Conservation (phyloP, 2,888 invertebrate genomes). For the Abrostola triplasia region DNA sequence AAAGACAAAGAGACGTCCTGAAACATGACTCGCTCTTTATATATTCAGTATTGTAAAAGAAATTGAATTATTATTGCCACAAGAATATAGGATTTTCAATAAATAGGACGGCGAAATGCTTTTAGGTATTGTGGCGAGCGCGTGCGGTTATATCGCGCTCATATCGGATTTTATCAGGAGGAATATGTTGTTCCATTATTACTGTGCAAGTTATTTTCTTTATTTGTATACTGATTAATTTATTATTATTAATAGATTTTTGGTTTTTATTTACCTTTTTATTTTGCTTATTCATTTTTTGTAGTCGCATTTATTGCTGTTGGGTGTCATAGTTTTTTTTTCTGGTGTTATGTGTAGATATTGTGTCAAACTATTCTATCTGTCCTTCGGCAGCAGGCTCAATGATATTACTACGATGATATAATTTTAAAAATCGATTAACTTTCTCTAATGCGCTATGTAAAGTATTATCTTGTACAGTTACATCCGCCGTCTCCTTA, state of each 20-base stretch:
- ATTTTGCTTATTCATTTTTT: too few species aligned
- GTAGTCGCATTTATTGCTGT: too few species aligned
- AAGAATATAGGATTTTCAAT: conserved; percentile 53
- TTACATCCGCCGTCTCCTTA: conserved; percentile 7
- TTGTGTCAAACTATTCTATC: too few species aligned
- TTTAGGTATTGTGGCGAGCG: conserved; percentile 39
- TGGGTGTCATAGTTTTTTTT: too few species aligned
- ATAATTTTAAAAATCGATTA: too few species aligned
- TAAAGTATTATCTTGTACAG: background rate
- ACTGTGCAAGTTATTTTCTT: conserved; percentile 41
- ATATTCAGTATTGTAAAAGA: conserved; percentile 51
- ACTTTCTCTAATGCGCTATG: too few species aligned
- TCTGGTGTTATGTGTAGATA: too few species aligned
- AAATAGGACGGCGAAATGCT: conserved; percentile 48
- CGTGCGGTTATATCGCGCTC: conserved; percentile 50
- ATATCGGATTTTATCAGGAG: conserved; percentile 39
- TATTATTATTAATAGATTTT: conserved; percentile 12
- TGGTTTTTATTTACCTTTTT: background rate
- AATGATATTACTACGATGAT: too few species aligned
- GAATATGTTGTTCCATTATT: conserved; percentile 45
- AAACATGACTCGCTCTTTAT: conserved; percentile 52
- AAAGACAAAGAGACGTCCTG: conserved; percentile 48
- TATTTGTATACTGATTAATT: conserved; percentile 23
- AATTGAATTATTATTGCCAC: conserved; percentile 52
- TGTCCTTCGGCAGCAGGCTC: too few species aligned